These are phyloP conservation scores for Lophotis ruficrista DNA, from an alignment of 2,113 vertebrate genomes.

Conservation along the genomic window DNA sequence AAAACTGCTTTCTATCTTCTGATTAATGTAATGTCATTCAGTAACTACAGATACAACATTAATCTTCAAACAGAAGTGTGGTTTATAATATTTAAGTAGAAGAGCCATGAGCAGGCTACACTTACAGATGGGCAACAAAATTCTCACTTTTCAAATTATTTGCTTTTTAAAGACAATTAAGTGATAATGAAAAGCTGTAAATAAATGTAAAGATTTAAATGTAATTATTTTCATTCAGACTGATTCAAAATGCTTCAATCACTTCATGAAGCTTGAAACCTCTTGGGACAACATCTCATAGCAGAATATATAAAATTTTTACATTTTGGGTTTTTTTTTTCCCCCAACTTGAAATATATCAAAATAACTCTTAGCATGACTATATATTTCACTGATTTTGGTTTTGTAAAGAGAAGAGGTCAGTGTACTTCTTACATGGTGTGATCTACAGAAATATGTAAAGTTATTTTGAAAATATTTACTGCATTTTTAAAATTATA, in stretches of 20 bases:
- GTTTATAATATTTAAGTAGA: not conserved
- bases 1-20: conserved; percentile 4
- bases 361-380: not conserved
- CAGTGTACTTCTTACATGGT: not conserved
- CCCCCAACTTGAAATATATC: not conserved
- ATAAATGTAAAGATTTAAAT: not conserved
- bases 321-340: fast-evolving
- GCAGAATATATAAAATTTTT: not conserved
- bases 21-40: not conserved
- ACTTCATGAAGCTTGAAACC: not conserved
- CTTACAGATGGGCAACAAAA: not conserved
- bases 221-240: not conserved
- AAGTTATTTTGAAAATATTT: not conserved
- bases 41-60: not conserved
- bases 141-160: not conserved
- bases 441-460: not conserved
- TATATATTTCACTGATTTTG: not conserved
- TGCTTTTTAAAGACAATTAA: not conserved
- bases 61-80: not conserved
- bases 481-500: not conserved
- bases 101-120: not conserved
- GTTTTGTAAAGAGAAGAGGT: not conserved
- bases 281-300: not conserved
- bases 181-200: not conserved
- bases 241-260: not conserved